phyloP scores from a whole-genome alignment of 1,140 invertebrate species.

The Philotrypesis tridentata region DNA sequence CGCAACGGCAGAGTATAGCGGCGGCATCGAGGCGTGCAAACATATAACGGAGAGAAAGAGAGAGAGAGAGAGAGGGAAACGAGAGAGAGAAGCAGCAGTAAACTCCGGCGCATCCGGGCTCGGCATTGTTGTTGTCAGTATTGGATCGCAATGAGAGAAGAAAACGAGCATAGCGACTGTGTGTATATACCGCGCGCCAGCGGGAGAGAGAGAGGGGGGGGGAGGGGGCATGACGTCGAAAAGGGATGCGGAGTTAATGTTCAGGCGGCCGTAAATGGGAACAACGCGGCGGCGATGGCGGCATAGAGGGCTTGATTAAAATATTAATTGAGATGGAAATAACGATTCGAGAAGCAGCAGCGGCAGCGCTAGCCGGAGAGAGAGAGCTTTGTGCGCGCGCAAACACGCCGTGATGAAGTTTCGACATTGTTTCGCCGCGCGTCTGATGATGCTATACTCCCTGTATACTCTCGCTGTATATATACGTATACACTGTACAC shows the following conservation, averaged over 20 bases:
- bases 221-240: slow-evolving; percentile 56
- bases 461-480: background rate
- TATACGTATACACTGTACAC: background rate
- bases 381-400: slow-evolving; percentile 22
- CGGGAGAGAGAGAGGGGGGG: slow-evolving; percentile 17
- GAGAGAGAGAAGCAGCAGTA: background rate
- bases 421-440: slow-evolving; percentile 42
- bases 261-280: slow-evolving; percentile 68
- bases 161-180: slow-evolving; percentile 1
- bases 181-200: too few species aligned
- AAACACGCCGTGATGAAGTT: slow-evolving; percentile 36
- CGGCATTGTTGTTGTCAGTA: slow-evolving; percentile 36
- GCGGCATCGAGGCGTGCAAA: background rate
- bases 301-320: slow-evolving; percentile 67
- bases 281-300: slow-evolving; percentile 59
- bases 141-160: slow-evolving; percentile 42
- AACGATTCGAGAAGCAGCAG: slow-evolving; percentile 59
- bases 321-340: slow-evolving; percentile 71
- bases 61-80: background rate
- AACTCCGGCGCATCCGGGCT: background rate
- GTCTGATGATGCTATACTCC: background rate
- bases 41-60: background rate
- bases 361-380: too few species aligned
- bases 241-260: slow-evolving; percentile 59
- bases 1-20: too few species aligned